These are phyloP conservation scores for Chamaetylas fuelleborni DNA, from an alignment of 2,113 vertebrate genomes.

Conservation along the genomic window DNA sequence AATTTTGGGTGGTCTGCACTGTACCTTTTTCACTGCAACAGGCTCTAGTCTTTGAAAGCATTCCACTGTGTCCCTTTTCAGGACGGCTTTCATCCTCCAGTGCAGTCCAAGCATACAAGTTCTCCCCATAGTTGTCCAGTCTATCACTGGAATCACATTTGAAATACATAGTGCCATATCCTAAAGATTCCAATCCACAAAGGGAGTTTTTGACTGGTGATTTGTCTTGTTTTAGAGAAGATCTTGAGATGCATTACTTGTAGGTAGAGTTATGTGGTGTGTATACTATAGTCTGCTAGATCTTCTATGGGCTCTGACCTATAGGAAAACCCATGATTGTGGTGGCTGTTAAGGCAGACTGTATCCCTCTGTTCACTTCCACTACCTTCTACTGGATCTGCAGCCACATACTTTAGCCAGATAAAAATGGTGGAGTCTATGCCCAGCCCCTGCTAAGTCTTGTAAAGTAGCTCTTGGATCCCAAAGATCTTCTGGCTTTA, in stretches of 20 bases:
- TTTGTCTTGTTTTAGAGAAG: constrained; percentile 18
- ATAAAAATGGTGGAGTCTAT: neutral
- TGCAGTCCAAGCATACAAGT: neutral
- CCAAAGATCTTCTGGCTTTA: constrained; percentile 1
- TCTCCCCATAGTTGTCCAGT: neutral
- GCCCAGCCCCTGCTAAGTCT: neutral
- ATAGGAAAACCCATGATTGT: neutral
- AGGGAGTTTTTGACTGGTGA: neutral
- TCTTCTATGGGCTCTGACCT: neutral
- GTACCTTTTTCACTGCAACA: neutral
- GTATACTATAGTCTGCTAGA: neutral
- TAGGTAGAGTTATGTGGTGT: neutral
- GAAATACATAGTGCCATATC: neutral
- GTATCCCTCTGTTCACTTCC: neutral
- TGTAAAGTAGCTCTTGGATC: constrained; percentile 15
- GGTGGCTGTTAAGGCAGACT: neutral
- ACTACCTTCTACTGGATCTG: neutral
- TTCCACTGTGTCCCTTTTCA: constrained; percentile 14
- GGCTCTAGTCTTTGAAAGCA: constrained; percentile 14
- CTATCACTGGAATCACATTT: constrained; percentile 3
- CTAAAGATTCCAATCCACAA: neutral
- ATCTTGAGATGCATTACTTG: neutral
- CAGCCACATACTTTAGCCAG: neutral
- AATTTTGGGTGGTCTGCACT: neutral
- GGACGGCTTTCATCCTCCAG: constrained; percentile 6